These are phyloP conservation scores for Gisinianus flammeolus DNA, from an alignment of 2,888 invertebrate species.

Conservation along the genomic window DNA sequence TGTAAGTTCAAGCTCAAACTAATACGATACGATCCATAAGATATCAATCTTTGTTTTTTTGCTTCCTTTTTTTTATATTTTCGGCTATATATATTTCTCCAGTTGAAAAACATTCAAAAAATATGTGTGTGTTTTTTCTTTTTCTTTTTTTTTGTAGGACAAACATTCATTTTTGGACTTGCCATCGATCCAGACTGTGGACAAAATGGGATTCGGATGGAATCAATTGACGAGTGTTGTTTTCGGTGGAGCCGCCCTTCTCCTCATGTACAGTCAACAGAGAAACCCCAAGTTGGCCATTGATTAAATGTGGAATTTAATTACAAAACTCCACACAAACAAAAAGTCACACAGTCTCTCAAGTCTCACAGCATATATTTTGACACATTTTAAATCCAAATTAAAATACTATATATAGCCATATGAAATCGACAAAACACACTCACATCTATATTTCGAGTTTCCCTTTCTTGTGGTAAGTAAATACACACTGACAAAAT, in stretches of 20 bases:
- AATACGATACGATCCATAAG: too few species aligned
- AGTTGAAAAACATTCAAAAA: background rate
- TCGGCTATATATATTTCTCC: too few species aligned
- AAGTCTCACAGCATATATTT: too few species aligned
- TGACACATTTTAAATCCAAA: too few species aligned
- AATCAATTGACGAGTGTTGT: constrained; percentile 53
- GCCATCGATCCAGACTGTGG: too few species aligned
- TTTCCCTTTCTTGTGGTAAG: too few species aligned
- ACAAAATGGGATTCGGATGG: constrained; percentile 37
- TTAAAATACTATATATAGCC: too few species aligned
- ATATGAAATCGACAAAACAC: background rate
- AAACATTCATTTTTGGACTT: background rate
- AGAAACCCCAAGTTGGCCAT: constrained; percentile 46
- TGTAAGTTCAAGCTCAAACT: too few species aligned
- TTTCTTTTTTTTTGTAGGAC: constrained; percentile 23
- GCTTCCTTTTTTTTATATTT: too few species aligned
- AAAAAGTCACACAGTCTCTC: too few species aligned
- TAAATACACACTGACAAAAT: background rate
- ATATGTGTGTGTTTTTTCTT: background rate
- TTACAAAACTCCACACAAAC: background rate
- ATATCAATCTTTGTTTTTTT: too few species aligned
- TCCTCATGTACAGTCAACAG: constrained; percentile 51
- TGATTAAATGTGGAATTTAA: constrained; percentile 35
- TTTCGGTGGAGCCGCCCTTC: constrained; percentile 54
- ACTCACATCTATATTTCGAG: background rate